phyloP scores from a whole-genome alignment of 2,113 vertebrate species.

The Taxidea taxus region DNA sequence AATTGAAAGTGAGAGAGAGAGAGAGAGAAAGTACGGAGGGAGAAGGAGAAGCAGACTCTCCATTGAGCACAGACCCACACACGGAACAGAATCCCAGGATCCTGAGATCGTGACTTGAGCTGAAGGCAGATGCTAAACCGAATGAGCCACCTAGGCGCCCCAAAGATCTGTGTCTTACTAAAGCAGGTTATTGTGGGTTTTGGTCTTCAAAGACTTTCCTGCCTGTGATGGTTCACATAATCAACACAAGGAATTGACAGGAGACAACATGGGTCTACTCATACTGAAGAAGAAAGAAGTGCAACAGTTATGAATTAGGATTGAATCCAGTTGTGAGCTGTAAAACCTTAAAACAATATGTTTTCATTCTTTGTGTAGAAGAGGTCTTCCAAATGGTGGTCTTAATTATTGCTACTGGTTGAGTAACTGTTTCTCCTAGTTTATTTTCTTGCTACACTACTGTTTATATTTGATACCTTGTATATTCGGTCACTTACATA shows the following conservation, averaged over 20 bases:
- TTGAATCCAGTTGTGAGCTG: background rate
- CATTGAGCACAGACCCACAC: too few relatives aligned
- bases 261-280: slow-evolving; percentile 96
- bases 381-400: slow-evolving; percentile 59
- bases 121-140: too few relatives aligned
- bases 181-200: slow-evolving; percentile 96
- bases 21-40: too few relatives aligned
- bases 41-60: too few relatives aligned
- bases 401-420: slow-evolving; percentile 69
- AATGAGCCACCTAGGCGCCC: too few relatives aligned
- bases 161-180: slow-evolving; percentile 90
- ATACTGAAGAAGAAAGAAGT: slow-evolving; percentile 99
- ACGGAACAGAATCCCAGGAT: too few relatives aligned
- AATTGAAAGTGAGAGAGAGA: too few relatives aligned
- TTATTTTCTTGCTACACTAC: slow-evolving; percentile 75
- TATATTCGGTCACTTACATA: slow-evolving; percentile 71
- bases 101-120: too few relatives aligned
- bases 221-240: slow-evolving; percentile 98
- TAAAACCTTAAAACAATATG: slow-evolving; percentile 13
- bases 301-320: slow-evolving; percentile 75
- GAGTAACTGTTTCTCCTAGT: slow-evolving; percentile 74
- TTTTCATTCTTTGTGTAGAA: slow-evolving; percentile 49
- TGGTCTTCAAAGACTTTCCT: slow-evolving; percentile 99
- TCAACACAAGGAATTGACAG: slow-evolving; percentile 97
- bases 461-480: slow-evolving; percentile 77